Percentiles rank a stretch among this genome's conserved stretches.
These are phyloP conservation scores for Melangyna quadrimaculata DNA, from an alignment of 2,888 invertebrate genomes.

Conservation along the genomic window DNA sequence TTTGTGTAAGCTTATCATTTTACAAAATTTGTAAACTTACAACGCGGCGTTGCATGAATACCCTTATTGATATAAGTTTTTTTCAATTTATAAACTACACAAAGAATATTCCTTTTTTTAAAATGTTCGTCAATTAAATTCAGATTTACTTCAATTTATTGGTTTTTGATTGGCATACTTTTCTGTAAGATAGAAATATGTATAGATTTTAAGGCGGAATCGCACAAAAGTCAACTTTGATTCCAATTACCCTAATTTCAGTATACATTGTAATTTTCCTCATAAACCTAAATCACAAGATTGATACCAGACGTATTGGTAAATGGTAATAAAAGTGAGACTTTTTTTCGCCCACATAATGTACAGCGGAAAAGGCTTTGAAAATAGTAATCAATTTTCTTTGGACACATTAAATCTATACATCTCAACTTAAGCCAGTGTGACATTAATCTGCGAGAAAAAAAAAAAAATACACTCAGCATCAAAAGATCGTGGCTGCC, in stretches of 20 bases:
- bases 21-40: too few relatives aligned
- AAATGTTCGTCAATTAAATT: not conserved
- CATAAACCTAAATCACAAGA: not conserved
- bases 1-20: too few relatives aligned
- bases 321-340: not conserved
- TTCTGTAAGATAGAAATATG: not conserved
- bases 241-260: not conserved
- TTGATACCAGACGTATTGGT: not conserved
- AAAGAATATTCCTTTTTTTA: too few relatives aligned
- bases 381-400: not conserved
- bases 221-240: not conserved
- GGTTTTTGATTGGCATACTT: not conserved
- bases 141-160: not conserved
- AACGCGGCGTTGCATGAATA: too few relatives aligned
- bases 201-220: not conserved
- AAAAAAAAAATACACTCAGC: not conserved
- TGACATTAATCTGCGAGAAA: not conserved
- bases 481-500: not conserved
- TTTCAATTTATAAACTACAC: too few relatives aligned
- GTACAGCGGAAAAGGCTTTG: not conserved
- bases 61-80: too few relatives aligned
- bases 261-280: not conserved
- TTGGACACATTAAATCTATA: not conserved
- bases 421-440: not conserved
- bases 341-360: not conserved